These are phyloP conservation scores for Haliclona indistincta DNA, from an alignment of 37 sponge, comb jelly and placozoan species.

Conservation along the genomic window DNA sequence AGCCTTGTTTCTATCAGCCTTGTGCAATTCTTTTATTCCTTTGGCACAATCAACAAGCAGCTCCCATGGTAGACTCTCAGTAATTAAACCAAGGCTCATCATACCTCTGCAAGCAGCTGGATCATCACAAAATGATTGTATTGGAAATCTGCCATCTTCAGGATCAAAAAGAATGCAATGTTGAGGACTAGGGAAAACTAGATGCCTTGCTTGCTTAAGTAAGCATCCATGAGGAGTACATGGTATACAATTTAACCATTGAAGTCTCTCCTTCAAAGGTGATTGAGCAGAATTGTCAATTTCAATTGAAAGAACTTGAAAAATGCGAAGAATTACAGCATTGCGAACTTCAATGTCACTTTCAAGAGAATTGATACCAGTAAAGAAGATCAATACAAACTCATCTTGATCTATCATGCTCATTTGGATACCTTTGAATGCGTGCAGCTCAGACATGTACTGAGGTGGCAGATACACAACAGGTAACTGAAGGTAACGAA, in stretches of 20 bases:
- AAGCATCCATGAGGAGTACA: constrained; percentile 46
- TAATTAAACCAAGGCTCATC: constrained; percentile 37
- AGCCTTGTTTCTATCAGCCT: constrained; percentile 9
- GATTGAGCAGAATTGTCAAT: background rate
- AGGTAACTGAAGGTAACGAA: constrained; percentile 2
- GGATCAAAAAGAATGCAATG: constrained; percentile 24
- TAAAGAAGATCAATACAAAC: constrained; percentile 4
- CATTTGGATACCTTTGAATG: background rate
- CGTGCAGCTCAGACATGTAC: background rate
- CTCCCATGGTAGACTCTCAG: constrained; percentile 16
- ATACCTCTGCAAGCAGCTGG: background rate
- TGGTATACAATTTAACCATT: constrained; percentile 34
- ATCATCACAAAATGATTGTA: constrained; percentile 2
- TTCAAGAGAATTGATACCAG: background rate
- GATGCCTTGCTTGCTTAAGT: constrained; percentile 7
- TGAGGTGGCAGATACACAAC: constrained; percentile 19
- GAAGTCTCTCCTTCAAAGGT: constrained; percentile 1
- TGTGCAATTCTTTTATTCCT: constrained; percentile 3
- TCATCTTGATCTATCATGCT: constrained; percentile 9
- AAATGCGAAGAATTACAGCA: constrained; percentile 9
- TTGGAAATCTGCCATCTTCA: constrained; percentile 47
- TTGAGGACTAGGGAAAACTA: constrained; percentile 29
- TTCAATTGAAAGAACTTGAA: constrained; percentile 6
- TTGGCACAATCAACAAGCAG: constrained; percentile 53
- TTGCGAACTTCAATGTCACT: background rate